Percentiles rank a stretch among this genome's conserved stretches.
Conservation (phyloP, 2,113 vertebrate species). For the Alligator mississippiensis region DNA sequence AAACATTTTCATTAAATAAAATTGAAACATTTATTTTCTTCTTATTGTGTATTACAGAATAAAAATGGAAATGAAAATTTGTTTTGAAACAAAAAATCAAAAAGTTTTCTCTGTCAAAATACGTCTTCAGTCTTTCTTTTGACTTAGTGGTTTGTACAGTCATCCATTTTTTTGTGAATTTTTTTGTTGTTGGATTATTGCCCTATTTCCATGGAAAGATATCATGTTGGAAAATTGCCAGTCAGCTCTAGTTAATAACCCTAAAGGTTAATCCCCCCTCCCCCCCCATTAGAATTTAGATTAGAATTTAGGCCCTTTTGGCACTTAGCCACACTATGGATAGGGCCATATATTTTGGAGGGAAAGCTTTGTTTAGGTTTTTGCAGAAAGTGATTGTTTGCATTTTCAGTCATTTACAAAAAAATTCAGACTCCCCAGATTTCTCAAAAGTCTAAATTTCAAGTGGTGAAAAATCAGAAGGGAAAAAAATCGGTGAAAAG, state of each 20-base stretch:
- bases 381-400: too few relatives aligned
- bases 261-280: conserved; percentile 35
- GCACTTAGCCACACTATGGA: conserved; percentile 15
- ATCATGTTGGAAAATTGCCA: conserved; percentile 55
- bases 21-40: not conserved
- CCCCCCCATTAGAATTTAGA: conserved; percentile 58
- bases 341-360: not conserved
- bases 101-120: not conserved
- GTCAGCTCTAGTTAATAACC: conserved; percentile 47
- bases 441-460: not conserved
- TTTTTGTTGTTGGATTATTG: too few relatives aligned
- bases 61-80: not conserved
- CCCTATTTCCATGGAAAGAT: conserved; percentile 47
- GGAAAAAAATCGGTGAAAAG: not conserved
- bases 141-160: too few relatives aligned
- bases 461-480: not conserved
- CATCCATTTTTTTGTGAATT: too few relatives aligned
- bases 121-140: too few relatives aligned
- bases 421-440: too few relatives aligned
- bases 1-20: not conserved
- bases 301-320: conserved; percentile 46
- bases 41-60: not conserved
- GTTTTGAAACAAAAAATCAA: not conserved
- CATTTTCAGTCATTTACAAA: too few relatives aligned
- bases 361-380: too few relatives aligned